These are phyloP conservation scores for Ifrita kowaldi DNA, from an alignment of 2,113 vertebrate genomes.

Conservation along the genomic window DNA sequence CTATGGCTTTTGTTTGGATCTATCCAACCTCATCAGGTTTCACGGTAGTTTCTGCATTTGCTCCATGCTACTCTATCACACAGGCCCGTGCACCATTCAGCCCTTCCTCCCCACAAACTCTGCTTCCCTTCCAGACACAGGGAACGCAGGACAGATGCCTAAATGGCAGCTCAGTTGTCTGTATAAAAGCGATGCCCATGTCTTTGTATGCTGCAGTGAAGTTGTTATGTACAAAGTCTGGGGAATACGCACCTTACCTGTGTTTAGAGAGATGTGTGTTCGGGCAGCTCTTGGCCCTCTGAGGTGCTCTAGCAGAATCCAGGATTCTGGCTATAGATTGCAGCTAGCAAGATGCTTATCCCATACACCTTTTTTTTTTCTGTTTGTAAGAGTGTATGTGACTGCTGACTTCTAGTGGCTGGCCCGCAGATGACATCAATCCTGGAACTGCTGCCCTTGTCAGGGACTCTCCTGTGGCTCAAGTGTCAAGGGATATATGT, in stretches of 20 bases:
- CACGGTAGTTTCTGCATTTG: not conserved
- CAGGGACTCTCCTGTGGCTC: not conserved
- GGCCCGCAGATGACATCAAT: not conserved
- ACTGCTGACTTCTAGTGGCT: constrained; percentile 19
- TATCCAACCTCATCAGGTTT: not conserved
- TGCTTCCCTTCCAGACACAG: not conserved
- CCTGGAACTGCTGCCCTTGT: not conserved
- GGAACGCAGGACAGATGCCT: not conserved
- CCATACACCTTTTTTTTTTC: not conserved
- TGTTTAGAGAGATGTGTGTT: not conserved
- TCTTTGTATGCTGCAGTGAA: accelerated
- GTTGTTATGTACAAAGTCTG: not conserved
- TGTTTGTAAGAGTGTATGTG: not conserved
- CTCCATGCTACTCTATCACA: not conserved
- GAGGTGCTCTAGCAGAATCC: not conserved
- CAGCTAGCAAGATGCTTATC: not conserved
- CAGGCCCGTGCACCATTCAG: accelerated
- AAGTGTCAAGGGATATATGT: not conserved
- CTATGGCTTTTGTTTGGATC: not conserved
- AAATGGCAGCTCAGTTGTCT: not conserved
- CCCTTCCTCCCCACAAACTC: not conserved
- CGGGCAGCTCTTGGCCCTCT: not conserved
- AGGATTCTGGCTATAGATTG: not conserved
- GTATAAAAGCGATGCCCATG: accelerated
- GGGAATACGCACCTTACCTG: accelerated